Evolutionary conservation across 2,797 vertebrate genomes (phyloP), one percentile per base, ranked within the genome.

Genomic region (Lepus oiostolus): DNA sequence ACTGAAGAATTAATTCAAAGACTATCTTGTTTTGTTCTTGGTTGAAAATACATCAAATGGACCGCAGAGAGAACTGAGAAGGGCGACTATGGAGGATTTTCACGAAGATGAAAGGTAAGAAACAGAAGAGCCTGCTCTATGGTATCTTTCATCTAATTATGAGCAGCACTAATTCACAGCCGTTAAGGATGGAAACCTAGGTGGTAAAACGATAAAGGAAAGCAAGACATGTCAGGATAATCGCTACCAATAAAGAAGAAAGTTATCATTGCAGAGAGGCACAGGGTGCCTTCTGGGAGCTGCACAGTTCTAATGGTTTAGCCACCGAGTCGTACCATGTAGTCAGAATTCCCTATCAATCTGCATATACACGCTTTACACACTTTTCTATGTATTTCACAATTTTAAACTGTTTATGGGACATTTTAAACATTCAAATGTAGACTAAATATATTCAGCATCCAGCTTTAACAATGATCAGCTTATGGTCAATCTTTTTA

Each of bases 291-390:
- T 81, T 72, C 77, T 62, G 52, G 30, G 42, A 14, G 6, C 26
- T 52, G 42, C 10, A 30, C 82, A 82, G 17, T 50, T 82, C 68
- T 82, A 50, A 82, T 47, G 71, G 38, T 63, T 82, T 81, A 62
- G 24, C 77, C 50, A 72, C 4, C 60, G 32, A 28, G 38, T 89
- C 38, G n/a, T 89, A 80, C 24, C 58, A 80, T 30, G 62, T 67
- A 67, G 88, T 82, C 72, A 63, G 71, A 81, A 90, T 50, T 63
- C 81, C 38, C 22, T 90, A 90, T 63, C 58, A 72, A 32, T 28
- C 30, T 63, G 24, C 28, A 62, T 38, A 71, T 50, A 90, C 19
- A 26, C 62, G 11, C 77, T 89, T 80, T 80, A 70, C 21, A 70
- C 42, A 28, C 8, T 80, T 68, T 76, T 85, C 7, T 28, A 3